Percentiles rank a stretch among this genome's conserved stretches.
Evolutionary conservation across 1,140 invertebrate genomes (phyloP).

Genomic region (Callitettix versicolor): DNA sequence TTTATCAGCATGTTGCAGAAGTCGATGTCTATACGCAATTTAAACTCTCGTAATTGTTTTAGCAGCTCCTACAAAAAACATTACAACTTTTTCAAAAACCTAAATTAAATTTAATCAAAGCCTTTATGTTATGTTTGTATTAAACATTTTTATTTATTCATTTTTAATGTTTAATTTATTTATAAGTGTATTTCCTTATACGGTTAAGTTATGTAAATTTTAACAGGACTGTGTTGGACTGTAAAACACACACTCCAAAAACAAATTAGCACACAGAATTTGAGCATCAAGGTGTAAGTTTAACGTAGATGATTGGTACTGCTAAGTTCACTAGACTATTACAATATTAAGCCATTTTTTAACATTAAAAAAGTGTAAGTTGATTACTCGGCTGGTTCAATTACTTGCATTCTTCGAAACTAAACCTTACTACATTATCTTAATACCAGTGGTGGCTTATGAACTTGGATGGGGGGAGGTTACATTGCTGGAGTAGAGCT

Average conservation of each 20-base stretch:
- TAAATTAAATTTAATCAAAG: background rate
- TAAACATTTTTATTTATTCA: background rate
- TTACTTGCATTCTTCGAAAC: no score
- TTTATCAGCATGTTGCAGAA: conserved; percentile 83
- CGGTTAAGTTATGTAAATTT: background rate
- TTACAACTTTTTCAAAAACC: background rate
- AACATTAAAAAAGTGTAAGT: background rate
- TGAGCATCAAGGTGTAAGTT: background rate
- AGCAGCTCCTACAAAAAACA: conserved; percentile 39
- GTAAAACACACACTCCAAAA: background rate
- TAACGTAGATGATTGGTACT: background rate
- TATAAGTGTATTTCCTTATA: background rate
- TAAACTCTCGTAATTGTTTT: conserved; percentile 41
- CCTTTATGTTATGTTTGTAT: background rate
- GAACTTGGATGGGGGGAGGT: no score
- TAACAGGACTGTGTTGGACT: background rate
- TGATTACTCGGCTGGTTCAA: background rate
- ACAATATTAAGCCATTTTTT: background rate
- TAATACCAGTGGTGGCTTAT: no score
- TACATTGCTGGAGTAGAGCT: no score
- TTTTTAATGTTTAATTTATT: background rate
- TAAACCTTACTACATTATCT: no score
- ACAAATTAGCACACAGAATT: background rate
- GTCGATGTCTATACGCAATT: conserved; percentile 57
- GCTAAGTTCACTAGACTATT: background rate